Evolutionary conservation across 2,113 vertebrate genomes (phyloP), one percentile per base, ranked within the genome.

Genomic region (Hiodon tergisus): DNA sequence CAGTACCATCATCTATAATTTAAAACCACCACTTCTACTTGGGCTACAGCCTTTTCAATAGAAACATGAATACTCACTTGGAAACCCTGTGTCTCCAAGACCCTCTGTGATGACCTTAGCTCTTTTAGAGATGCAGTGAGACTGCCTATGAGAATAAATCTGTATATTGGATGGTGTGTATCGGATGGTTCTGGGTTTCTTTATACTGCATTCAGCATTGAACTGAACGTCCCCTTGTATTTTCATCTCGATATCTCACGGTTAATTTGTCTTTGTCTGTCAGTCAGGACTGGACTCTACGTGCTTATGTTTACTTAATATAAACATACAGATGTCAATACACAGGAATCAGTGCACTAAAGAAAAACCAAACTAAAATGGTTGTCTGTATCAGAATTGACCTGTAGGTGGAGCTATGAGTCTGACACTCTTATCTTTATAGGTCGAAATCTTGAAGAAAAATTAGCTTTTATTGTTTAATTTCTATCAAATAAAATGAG

Each of bases 371-470:
- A 52, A 90, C 89, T 76, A 90, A 89, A 0, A 94, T 91, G 11
- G 90, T 98, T 80, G 94, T 99, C 89, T 99, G 97, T 80, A 97
- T 99, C 89, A 98, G 97, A 86, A 99, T 98, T 0, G 95, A 99
- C 86, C 93, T 92, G 95, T 97, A 86, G 92, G 92, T 79, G 55
- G 53, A 1, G 57, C 54, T 9, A 10, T 52, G 63, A 9, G 63
- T 11, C 63, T 66, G 31, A 66, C 4, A 66, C n/a, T n/a, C n/a
- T n/a, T n/a, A n/a, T n/a, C n/a, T n/a, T n/a, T n/a, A n/a, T n/a
- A n/a, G n/a, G n/a, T n/a, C n/a, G n/a, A n/a, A n/a, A n/a, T n/a
- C n/a, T n/a, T n/a, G n/a, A n/a, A n/a, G n/a, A n/a, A n/a, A n/a
- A n/a, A n/a, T n/a, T n/a, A n/a, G n/a, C n/a, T n/a, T n/a, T n/a